These are phyloP conservation scores for Thaumatotibia leucotreta DNA, from an alignment of 1,140 invertebrate genomes.

Conservation along the genomic window DNA sequence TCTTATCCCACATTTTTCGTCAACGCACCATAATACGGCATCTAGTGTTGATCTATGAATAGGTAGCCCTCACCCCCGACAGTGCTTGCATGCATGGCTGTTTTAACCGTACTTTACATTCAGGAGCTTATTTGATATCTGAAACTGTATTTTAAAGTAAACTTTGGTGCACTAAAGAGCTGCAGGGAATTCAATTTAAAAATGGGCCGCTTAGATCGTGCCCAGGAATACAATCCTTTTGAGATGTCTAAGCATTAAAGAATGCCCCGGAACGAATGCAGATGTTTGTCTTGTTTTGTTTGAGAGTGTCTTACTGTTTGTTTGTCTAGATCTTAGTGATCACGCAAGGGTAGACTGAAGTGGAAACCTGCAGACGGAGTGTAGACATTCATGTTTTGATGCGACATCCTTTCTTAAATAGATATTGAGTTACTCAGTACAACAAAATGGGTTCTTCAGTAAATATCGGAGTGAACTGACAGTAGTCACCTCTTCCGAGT, in stretches of 20 bases:
- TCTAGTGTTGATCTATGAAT: no score
- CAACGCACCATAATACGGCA: no score
- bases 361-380: not conserved
- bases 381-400: not conserved
- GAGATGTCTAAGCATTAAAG: not conserved
- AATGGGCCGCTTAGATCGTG: not conserved
- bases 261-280: not conserved
- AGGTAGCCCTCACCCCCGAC: not conserved
- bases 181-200: constrained; percentile 6
- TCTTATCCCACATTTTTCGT: no score
- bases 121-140: not conserved
- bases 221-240: not conserved
- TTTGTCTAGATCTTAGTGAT: not conserved
- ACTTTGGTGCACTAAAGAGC: not conserved
- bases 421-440: no score
- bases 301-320: not conserved
- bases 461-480: no score
- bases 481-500: no score
- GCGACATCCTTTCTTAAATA: not conserved
- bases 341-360: not conserved
- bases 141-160: not conserved
- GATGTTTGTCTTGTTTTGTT: not conserved
- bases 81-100: not conserved
- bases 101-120: not conserved
- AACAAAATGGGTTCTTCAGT: no score